Evolutionary conservation across 2,888 invertebrate species (phyloP).

Genomic region (Tinea pellionella): DNA sequence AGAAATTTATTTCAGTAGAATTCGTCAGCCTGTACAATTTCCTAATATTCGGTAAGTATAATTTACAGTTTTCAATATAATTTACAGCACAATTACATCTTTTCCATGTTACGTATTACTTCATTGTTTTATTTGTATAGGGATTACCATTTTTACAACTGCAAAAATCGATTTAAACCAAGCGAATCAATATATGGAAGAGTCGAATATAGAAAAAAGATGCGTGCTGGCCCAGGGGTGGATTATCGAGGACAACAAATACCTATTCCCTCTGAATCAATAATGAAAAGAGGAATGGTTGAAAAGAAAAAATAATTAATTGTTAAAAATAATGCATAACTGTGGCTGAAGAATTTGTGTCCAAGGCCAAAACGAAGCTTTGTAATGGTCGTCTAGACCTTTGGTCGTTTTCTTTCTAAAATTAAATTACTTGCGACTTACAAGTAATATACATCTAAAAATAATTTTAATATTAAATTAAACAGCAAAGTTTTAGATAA

Average conservation of each 20-base stretch:
- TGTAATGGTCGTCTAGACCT: not conserved
- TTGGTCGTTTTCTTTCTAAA: not conserved
- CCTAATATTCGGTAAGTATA: constrained; percentile 28
- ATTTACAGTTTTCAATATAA: too few species aligned
- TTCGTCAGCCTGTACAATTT: constrained; percentile 27
- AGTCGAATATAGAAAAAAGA: constrained; percentile 25
- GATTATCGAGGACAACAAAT: constrained; percentile 26
- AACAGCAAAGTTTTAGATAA: not conserved
- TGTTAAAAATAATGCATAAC: not conserved
- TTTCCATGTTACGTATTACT: too few species aligned
- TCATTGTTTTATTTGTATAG: too few species aligned
- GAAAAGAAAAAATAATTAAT: not conserved
- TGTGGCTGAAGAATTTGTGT: not conserved
- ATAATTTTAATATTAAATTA: not conserved
- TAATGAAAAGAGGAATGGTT: constrained; percentile 23
- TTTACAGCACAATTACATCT: too few species aligned
- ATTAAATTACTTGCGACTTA: too few species aligned
- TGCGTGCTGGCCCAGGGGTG: constrained; percentile 28
- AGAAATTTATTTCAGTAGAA: constrained; percentile 20
- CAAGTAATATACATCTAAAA: not conserved
- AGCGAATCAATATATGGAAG: constrained; percentile 24
- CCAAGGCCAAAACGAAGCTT: not conserved
- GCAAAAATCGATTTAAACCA: constrained; percentile 21
- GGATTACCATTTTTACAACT: constrained; percentile 28
- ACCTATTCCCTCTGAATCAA: constrained; percentile 27